phyloP scores from a whole-genome alignment of 1,140 invertebrate species.

The Nomia melanderi region DNA sequence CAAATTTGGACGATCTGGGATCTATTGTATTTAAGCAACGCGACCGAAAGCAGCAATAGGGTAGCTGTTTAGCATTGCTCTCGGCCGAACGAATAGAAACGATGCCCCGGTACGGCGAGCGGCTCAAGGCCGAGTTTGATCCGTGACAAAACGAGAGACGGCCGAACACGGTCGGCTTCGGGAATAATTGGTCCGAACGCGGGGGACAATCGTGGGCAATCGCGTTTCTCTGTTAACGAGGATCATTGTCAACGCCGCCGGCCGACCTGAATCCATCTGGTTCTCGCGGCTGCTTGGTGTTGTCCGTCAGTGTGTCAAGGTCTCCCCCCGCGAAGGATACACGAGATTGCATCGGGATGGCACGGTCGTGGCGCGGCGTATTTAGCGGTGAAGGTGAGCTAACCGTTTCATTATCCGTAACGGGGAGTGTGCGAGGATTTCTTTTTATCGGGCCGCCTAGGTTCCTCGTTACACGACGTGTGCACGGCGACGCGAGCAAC shows the following conservation, averaged over 20 bases:
- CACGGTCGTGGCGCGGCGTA: constrained; percentile 28
- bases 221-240: constrained; percentile 62
- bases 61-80: background rate
- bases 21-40: too few species aligned
- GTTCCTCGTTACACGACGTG: background rate
- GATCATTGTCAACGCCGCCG: constrained; percentile 54
- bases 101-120: background rate
- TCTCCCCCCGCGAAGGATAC: constrained; percentile 49
- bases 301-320: constrained; percentile 63
- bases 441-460: too few species aligned
- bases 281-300: constrained; percentile 26
- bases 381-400: constrained; percentile 20
- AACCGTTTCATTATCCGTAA: constrained; percentile 27
- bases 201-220: constrained; percentile 40
- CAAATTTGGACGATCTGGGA: too few species aligned
- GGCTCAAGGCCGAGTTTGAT: background rate
- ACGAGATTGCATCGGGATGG: constrained; percentile 53
- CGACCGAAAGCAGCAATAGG: background rate
- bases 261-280: constrained; percentile 56
- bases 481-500: background rate
- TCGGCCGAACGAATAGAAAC: background rate
- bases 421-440: background rate
- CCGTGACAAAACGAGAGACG: constrained; percentile 23
- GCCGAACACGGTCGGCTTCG: constrained; percentile 18
- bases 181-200: constrained; percentile 49